Evolutionary conservation across 2,888 invertebrate genomes (phyloP).

Genomic region (Yponomeuta sedellus): DNA sequence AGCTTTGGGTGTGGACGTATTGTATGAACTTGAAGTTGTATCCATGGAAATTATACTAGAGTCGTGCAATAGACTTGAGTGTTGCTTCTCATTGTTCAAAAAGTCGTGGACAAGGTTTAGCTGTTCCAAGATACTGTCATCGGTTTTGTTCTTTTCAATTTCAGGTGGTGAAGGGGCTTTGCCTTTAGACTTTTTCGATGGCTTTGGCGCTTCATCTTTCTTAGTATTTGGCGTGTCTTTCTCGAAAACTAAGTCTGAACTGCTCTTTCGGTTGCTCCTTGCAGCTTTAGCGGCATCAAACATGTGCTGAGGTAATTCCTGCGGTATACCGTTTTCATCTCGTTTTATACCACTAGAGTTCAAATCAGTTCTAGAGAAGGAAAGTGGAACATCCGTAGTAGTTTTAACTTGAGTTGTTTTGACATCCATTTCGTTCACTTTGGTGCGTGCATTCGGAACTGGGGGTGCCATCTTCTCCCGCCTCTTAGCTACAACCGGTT

Average conservation of each 20-base stretch:
- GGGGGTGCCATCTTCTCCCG: conserved; percentile 70
- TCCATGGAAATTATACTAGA: conserved; percentile 36
- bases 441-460: conserved; percentile 63
- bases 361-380: conserved; percentile 61
- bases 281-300: conserved; percentile 84
- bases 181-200: conserved; percentile 77
- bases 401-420: conserved; percentile 45
- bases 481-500: conserved; percentile 72
- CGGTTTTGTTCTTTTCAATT: conserved; percentile 64
- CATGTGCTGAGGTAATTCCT: conserved; percentile 83
- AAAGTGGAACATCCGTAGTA: conserved; percentile 24
- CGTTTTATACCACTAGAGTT: conserved; percentile 78
- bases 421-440: conserved; percentile 50
- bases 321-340: conserved; percentile 78
- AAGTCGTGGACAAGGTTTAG: conserved; percentile 59
- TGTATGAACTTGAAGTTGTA: conserved; percentile 42
- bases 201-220: conserved; percentile 21
- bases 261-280: conserved; percentile 79
- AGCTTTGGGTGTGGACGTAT: conserved; percentile 70
- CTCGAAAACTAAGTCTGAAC: conserved; percentile 48
- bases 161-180: conserved; percentile 83
- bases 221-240: conserved; percentile 36
- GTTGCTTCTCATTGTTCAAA: conserved; percentile 58
- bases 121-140: conserved; percentile 66
- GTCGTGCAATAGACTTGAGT: conserved; percentile 56